Base-by-base conservation (phyloP, 2,113 vertebrate genomes). In the Periophthalmus modestus region DNA sequence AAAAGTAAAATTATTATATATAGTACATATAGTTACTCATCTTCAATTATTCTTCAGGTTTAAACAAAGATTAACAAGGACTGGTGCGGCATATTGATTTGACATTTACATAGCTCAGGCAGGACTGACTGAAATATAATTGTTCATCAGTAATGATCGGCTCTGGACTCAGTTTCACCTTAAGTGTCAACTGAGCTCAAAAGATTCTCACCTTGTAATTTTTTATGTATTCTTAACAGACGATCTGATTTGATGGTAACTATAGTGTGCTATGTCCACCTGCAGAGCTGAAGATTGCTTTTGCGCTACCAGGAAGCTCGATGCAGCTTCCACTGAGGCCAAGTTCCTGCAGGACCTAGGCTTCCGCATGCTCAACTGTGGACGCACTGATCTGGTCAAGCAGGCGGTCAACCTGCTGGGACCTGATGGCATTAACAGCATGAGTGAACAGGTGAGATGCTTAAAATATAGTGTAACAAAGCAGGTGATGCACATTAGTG, bases 311-410 rank as follows among this genome's bases (percentile, higher is more conserved):
- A 86, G 89, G 15, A 93, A 93, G 69, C 85, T 94, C 72, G 93
- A 94, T 3, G 91, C 93, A 0, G 86, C 90, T n/a, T 93, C 92
- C 85, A 92, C 93, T 0, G 93, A 94, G 82, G 92, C 90, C 63
- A 93, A 92, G 81, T 93, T 94, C 79, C 87, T 93, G 81, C 93
- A 93, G 89, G 92, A 94, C 54, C 89, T 95, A 82, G 94, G 92
- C 48, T 95, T 95, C 90, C 92, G 93, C 66, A 95, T 95, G 94
- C 93, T 95, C 39, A 94, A 92, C 91, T 94, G 92, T 2, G 94
- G 94, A 23, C 89, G 94, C 50, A 93, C 93, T 5, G 93, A 95
- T 85, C 90, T 94, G 75, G 93, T 94, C 74, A 92, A 91, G 69
- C 91, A 93, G 79, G 94, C 94, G 0, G 90, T 91, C 65, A 93